A percentile compares a stretch with the other conserved stretches of the same genome.
These are phyloP conservation scores for Lithophane ornitopus DNA, from an alignment of 2,888 invertebrate genomes.

Conservation along the genomic window DNA sequence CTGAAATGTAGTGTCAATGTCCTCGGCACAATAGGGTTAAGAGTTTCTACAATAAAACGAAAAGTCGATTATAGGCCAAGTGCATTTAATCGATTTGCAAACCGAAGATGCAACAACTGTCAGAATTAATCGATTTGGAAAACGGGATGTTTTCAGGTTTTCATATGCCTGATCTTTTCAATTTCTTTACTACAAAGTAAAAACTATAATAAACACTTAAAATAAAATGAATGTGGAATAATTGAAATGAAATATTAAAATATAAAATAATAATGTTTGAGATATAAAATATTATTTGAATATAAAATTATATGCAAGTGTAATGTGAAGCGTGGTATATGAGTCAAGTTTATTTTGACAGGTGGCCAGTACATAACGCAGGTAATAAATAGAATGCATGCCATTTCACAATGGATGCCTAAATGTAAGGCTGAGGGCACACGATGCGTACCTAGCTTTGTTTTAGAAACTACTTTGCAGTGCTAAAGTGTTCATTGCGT, in stretches of 20 bases:
- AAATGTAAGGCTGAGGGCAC: conserved; percentile 35
- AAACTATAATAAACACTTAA: neutral
- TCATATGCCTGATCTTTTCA: neutral
- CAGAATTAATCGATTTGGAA: conserved; percentile 8
- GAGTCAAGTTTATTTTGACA: conserved; percentile 58
- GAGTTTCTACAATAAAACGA: conserved; percentile 10
- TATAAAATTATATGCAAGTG: conserved; percentile 28
- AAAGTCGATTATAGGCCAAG: conserved; percentile 1
- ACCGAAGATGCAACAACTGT: neutral
- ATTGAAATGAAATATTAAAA: conserved; percentile 18
- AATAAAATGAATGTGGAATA: conserved; percentile 24
- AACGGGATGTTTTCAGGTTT: neutral
- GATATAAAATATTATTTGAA: too few species aligned
- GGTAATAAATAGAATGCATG: conserved; percentile 53
- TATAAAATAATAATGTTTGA: too few species aligned
- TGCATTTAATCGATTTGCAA: conserved; percentile 28
- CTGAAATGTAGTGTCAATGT: conserved; percentile 50
- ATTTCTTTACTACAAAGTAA: conserved; percentile 2
- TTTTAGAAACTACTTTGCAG: neutral
- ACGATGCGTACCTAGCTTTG: conserved; percentile 21
- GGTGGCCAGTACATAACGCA: conserved; percentile 35
- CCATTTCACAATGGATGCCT: conserved; percentile 47
- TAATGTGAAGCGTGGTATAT: conserved; percentile 38
- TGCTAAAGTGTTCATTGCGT: neutral
- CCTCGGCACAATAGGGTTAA: conserved; percentile 33